Evolutionary conservation across 1,140 invertebrate species (phyloP).

Genomic region (Sycophaga agraensis): DNA sequence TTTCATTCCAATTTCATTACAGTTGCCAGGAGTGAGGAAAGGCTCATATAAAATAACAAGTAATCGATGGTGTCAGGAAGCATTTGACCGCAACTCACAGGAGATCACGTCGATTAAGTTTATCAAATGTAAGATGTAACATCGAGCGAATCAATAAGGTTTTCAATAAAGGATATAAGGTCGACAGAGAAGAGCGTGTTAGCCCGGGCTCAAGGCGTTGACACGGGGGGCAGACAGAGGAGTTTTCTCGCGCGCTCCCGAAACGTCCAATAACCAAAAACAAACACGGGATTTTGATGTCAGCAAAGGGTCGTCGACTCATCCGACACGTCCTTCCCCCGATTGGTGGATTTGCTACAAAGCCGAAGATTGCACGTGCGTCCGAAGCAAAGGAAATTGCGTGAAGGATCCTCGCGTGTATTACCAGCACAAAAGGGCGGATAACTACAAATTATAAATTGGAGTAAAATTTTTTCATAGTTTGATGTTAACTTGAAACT

Average conservation of each 20-base stretch:
- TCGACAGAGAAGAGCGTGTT: background rate
- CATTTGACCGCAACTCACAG: too few relatives aligned
- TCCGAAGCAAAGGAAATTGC: conserved; percentile 21
- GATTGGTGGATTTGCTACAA: conserved; percentile 22
- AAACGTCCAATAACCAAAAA: conserved; percentile 26
- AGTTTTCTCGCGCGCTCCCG: background rate
- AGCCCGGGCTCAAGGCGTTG: background rate
- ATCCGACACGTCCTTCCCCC: background rate
- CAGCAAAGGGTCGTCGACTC: background rate
- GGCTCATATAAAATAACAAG: too few relatives aligned
- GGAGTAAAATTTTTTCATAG: too few relatives aligned
- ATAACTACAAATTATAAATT: too few relatives aligned
- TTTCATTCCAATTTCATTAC: too few relatives aligned
- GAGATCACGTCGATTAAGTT: too few relatives aligned
- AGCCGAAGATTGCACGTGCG: conserved; percentile 19
- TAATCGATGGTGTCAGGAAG: too few relatives aligned
- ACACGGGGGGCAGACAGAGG: background rate
- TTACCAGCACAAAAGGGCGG: too few relatives aligned
- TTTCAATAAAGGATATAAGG: background rate
- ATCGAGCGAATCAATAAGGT: background rate
- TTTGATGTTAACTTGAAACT: too few relatives aligned
- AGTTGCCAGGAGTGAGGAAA: too few relatives aligned
- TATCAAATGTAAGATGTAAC: too few relatives aligned
- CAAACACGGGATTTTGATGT: conserved; percentile 23
- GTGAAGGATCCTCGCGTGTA: background rate